Evolutionary conservation across 2,888 invertebrate species (phyloP).

Genomic region (Lagria hirta): DNA sequence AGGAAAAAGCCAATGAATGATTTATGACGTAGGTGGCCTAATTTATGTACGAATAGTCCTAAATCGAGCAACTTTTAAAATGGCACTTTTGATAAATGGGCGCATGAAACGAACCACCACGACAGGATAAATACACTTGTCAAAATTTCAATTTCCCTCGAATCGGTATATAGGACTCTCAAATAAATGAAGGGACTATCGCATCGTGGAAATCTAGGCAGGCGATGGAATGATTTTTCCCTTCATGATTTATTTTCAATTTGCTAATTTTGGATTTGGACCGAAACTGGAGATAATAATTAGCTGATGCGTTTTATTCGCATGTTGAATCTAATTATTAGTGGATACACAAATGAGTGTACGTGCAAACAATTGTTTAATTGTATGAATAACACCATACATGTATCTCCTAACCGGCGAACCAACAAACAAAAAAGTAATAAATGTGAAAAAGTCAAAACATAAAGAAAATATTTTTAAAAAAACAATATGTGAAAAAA

Average conservation of each 20-base stretch:
- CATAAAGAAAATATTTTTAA: too few species aligned
- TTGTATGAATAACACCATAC: too few species aligned
- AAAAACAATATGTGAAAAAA: too few species aligned
- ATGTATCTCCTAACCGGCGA: too few species aligned
- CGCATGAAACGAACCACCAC: constrained; percentile 34
- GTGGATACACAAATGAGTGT: too few species aligned
- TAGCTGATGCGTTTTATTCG: too few species aligned
- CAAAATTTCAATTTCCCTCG: constrained; percentile 53
- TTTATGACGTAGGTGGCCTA: constrained; percentile 20
- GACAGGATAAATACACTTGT: constrained; percentile 53
- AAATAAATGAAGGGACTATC: constrained; percentile 14
- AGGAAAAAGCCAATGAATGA: constrained; percentile 20
- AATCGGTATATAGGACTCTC: constrained; percentile 37
- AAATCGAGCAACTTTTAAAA: constrained; percentile 10
- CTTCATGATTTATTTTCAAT: constrained; percentile 2
- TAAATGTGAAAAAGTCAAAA: too few species aligned
- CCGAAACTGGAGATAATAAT: too few species aligned
- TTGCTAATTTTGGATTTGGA: not conserved
- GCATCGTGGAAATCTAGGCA: not conserved
- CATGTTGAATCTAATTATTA: too few species aligned
- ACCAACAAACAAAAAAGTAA: too few species aligned
- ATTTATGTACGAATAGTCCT: constrained; percentile 14
- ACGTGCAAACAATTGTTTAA: too few species aligned
- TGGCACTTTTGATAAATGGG: constrained; percentile 43
- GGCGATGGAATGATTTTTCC: constrained; percentile 2